Conservation (phyloP, 1,140 invertebrate genomes). For the Papilio xuthus region DNA sequence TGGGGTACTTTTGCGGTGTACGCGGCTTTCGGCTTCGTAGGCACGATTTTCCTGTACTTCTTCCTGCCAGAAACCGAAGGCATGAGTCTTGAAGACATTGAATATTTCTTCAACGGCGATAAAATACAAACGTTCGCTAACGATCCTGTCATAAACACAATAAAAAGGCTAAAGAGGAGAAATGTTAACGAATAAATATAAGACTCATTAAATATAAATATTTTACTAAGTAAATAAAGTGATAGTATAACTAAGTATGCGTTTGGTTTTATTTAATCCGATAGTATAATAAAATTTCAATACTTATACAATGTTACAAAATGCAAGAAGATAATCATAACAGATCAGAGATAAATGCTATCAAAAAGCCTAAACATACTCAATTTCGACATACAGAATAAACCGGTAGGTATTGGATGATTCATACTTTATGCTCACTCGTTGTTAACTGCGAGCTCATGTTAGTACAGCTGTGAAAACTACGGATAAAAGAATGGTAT, state of each 20-base stretch:
- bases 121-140: conserved; percentile 70
- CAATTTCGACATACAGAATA: not conserved
- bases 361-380: not conserved
- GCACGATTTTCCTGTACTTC: conserved; percentile 84
- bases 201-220: conserved; percentile 3
- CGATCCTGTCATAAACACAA: conserved; percentile 68
- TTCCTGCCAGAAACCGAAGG: conserved; percentile 91
- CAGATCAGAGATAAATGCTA: not conserved
- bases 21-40: conserved; percentile 82
- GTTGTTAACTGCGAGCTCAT: not conserved
- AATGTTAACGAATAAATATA: conserved; percentile 18
- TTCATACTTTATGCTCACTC: not conserved
- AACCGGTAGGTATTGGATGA: not conserved
- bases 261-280: not conserved
- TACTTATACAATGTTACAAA: not conserved
- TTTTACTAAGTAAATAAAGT: conserved; percentile 15
- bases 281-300: not conserved
- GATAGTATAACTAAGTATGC: not conserved
- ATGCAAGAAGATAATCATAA: not conserved
- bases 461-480: not conserved
- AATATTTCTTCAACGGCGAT: conserved; percentile 81
- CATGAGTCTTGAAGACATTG: conserved; percentile 88
- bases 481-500: not conserved
- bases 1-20: conserved; percentile 85
- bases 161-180: conserved; percentile 57